phyloP scores from a whole-genome alignment of 2,888 invertebrate species.

The Xanthia togata region DNA sequence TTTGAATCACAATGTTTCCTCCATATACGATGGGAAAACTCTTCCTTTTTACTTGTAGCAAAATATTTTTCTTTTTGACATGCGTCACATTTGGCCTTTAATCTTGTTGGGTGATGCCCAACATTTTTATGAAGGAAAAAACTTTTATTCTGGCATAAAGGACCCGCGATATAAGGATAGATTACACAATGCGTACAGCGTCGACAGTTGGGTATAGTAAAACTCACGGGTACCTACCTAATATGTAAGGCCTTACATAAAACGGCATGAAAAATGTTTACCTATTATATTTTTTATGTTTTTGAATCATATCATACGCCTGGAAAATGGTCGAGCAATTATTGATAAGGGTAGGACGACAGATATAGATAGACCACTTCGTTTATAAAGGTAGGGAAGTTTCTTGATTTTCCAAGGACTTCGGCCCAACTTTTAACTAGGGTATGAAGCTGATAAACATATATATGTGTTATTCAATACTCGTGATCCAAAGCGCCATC shows the following conservation, averaged over 20 bases:
- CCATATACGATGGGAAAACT: conserved; percentile 14
- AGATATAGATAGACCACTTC: too few species aligned
- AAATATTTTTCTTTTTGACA: conserved; percentile 56
- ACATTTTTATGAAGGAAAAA: conserved; percentile 52
- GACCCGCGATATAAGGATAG: conserved; percentile 50
- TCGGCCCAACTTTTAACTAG: background rate
- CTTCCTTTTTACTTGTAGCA: conserved; percentile 42
- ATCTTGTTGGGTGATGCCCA: conserved; percentile 55
- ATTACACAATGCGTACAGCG: conserved; percentile 39
- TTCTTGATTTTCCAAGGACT: background rate
- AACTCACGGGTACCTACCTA: conserved; percentile 10
- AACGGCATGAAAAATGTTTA: background rate
- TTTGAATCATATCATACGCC: background rate
- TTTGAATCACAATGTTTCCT: conserved; percentile 23
- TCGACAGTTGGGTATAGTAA: conserved; percentile 19
- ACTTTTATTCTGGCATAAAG: conserved; percentile 57
- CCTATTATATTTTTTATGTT: background rate
- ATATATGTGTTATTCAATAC: background rate
- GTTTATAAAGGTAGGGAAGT: background rate
- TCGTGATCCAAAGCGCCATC: background rate
- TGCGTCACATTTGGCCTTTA: conserved; percentile 57
- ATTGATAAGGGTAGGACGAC: background rate
- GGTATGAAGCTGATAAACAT: background rate
- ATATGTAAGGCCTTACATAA: conserved; percentile 6
- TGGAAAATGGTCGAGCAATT: background rate